Conservation (phyloP, 1,140 invertebrate species). For the Brevipalpus yothersi region DNA sequence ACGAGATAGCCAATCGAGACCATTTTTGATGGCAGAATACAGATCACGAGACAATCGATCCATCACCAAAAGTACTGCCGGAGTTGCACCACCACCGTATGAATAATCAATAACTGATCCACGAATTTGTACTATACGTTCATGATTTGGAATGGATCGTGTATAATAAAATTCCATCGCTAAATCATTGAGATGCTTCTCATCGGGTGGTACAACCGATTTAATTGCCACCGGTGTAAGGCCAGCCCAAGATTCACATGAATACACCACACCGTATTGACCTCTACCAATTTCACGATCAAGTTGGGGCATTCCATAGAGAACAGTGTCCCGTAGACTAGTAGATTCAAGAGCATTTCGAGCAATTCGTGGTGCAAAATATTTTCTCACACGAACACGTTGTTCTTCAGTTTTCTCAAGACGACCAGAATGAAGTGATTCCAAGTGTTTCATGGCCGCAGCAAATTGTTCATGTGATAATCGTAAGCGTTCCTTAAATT, state of each 20-base stretch:
- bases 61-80: conserved; percentile 56
- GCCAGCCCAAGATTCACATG: conserved; percentile 47
- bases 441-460: conserved; percentile 35
- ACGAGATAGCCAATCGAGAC: conserved; percentile 36
- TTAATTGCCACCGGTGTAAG: conserved; percentile 56
- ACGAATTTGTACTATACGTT: conserved; percentile 47
- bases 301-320: conserved; percentile 46
- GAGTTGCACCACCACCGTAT: conserved; percentile 34
- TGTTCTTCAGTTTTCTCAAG: conserved; percentile 58
- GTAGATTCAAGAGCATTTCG: conserved; percentile 59
- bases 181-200: conserved; percentile 70
- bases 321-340: conserved; percentile 48
- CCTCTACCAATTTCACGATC: conserved; percentile 61
- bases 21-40: conserved; percentile 46
- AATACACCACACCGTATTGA: conserved; percentile 76
- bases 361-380: conserved; percentile 51
- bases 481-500: conserved; percentile 32
- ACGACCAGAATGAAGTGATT: conserved; percentile 33
- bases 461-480: conserved; percentile 41
- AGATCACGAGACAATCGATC: conserved; percentile 42
- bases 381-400: conserved; percentile 39
- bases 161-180: conserved; percentile 78
- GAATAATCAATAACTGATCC: conserved; percentile 60
- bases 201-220: conserved; percentile 66
- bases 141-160: conserved; percentile 53